Conservation (phyloP, 2,888 invertebrate genomes). For the Lutraria lutraria region DNA sequence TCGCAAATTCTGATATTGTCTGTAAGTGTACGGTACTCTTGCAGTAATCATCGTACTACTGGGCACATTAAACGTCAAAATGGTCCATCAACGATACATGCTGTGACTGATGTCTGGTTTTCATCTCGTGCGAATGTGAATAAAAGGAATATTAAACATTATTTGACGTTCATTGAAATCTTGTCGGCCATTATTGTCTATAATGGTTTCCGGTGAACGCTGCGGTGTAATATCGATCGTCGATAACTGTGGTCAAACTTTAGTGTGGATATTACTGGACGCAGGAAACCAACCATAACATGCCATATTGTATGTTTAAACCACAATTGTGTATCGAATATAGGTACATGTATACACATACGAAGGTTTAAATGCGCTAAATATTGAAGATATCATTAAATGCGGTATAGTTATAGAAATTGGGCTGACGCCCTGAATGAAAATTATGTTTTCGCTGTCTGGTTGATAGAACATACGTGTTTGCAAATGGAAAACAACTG, state of each 20-base stretch:
- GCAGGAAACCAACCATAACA: no score
- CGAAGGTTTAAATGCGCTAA: no score
- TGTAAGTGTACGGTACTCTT: background rate
- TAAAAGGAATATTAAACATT: background rate
- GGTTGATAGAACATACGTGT: no score
- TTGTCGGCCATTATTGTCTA: background rate
- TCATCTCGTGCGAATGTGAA: slow-evolving; percentile 8
- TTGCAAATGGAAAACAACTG: no score
- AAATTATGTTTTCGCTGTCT: no score
- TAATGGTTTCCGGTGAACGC: background rate
- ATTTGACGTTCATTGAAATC: background rate
- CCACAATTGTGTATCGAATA: no score
- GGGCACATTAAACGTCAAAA: slow-evolving; percentile 15
- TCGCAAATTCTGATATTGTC: background rate
- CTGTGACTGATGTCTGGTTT: background rate
- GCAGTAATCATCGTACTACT: background rate
- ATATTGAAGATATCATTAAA: no score
- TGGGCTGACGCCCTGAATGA: no score
- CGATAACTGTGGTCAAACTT: background rate
- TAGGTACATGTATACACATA: no score
- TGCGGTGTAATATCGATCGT: background rate
- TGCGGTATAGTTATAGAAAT: no score
- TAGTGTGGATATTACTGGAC: background rate
- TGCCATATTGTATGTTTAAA: no score
- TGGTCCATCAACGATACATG: slow-evolving; percentile 2